Base-by-base conservation (phyloP, 1,140 invertebrate species). In the Neocloeon triangulifer region DNA sequence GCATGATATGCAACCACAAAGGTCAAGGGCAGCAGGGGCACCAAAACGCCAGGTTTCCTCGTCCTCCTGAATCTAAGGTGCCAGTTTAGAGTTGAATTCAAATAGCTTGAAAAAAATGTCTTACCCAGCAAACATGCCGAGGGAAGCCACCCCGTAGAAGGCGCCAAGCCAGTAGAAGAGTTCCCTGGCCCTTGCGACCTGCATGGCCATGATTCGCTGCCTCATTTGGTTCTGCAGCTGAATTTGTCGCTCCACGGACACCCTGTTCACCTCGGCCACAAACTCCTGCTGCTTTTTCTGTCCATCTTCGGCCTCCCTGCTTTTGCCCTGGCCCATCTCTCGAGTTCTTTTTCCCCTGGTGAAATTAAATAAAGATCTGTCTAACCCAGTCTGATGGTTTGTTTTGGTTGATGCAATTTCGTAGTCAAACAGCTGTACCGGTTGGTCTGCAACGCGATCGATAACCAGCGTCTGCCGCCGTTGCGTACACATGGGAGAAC, bases 191-290 rank as follows among this genome's bases (percentile, higher is more conserved):
- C 62, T 59, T 5, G 75, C 74, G 23, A 80, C 61, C 49, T 72
- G 61, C 50, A 73, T 51, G 0, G 77, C 74, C 47, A 67, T 59
- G 49, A 72, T 61, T 34, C 72, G 51, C 49, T 79, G 70, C 41
- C 73, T 59, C 55, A 80, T 68, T 48, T 75, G 70, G 53, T 75
- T 74, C 46, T 73, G 71, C 61, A 80, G 64, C 44, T 78, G 73
- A 39, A 81, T 69, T 53, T 78, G 74, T 27, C 69, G 50, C 42
- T 73, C 70, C 51, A 73, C 69, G 45, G 63, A 62, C 35, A 70
- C 56, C 48, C 62, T 60, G 41, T 71, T 69, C 37, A 66, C 62
- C 42, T 64, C 61, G 36, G 69, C 51, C 48, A 75, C 66, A 43
- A 73, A 71, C 39, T 72, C 68, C 51, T 74, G 70, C 51, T 76